phyloP scores from a whole-genome alignment of 2,113 vertebrate genomes.

The Caranx ignobilis region DNA sequence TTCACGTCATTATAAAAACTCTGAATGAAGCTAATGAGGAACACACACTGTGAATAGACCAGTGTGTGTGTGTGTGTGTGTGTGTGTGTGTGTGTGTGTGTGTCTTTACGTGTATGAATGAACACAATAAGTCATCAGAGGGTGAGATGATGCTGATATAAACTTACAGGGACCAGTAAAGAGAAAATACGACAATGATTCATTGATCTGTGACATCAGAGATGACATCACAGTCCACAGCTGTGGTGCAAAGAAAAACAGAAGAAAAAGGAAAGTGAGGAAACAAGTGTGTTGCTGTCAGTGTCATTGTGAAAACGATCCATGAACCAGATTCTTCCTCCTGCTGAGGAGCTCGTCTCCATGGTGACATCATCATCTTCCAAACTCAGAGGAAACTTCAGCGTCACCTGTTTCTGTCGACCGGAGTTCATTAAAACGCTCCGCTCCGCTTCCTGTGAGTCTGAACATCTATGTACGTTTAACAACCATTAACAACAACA shows the following conservation, averaged over 20 bases:
- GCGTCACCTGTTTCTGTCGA: not conserved
- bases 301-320: not conserved
- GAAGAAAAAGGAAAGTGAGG: not conserved
- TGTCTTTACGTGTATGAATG: constrained; percentile 18
- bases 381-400: not conserved
- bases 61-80: not conserved
- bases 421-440: not conserved
- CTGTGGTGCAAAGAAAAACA: constrained; percentile 1
- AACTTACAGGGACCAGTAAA: constrained; percentile 47
- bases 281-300: not conserved
- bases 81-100: not conserved
- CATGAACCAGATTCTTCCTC: not conserved
- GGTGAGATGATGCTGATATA: constrained; percentile 3
- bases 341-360: not conserved
- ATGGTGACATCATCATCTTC: not conserved
- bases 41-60: constrained; percentile 51
- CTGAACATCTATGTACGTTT: too few relatives aligned
- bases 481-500: too few relatives aligned
- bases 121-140: constrained; percentile 49
- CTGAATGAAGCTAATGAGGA: constrained; percentile 72
- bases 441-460: not conserved
- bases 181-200: not conserved
- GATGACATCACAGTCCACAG: constrained; percentile 3
- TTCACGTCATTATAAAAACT: constrained; percentile 60
- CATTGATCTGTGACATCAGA: constrained; percentile 30